phyloP scores from a whole-genome alignment of 2,797 vertebrate genomes.

The Prionace glauca region DNA sequence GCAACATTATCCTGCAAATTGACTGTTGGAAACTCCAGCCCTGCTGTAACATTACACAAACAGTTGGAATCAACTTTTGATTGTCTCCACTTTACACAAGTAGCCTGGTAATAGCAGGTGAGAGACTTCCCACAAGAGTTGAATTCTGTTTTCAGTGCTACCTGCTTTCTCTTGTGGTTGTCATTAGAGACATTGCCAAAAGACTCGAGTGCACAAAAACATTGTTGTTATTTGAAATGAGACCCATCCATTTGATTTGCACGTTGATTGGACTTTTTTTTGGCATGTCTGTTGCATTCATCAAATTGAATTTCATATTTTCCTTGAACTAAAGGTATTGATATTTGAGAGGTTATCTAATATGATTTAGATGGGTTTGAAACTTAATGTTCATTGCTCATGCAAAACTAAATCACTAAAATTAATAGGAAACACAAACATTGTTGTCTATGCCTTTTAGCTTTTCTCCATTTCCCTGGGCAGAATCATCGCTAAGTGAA shows the following conservation, averaged over 20 bases:
- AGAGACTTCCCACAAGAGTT: neutral
- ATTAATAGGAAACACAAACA: neutral
- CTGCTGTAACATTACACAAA: neutral
- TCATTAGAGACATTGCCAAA: neutral
- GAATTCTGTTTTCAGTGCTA: neutral
- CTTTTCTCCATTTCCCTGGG: neutral
- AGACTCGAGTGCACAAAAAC: neutral
- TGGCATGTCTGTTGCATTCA: neutral
- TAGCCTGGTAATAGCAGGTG: neutral
- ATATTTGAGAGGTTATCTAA: neutral
- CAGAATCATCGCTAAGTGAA: conserved; percentile 8
- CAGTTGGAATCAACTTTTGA: neutral
- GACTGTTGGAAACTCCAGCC: neutral
- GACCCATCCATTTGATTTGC: neutral
- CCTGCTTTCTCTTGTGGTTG: neutral
- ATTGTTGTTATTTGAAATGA: neutral
- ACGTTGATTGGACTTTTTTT: neutral
- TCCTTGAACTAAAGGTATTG: neutral
- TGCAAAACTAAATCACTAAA: conserved; percentile 1
- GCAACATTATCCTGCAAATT: neutral
- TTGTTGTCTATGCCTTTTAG: neutral
- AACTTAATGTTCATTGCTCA: conserved; percentile 14
- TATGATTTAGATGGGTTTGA: conserved; percentile 16
- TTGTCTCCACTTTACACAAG: neutral
- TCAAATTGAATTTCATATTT: neutral